Percentiles rank a stretch among this genome's conserved stretches.
These are phyloP conservation scores for Callitettix versicolor DNA, from an alignment of 1,140 invertebrate species.

Conservation along the genomic window DNA sequence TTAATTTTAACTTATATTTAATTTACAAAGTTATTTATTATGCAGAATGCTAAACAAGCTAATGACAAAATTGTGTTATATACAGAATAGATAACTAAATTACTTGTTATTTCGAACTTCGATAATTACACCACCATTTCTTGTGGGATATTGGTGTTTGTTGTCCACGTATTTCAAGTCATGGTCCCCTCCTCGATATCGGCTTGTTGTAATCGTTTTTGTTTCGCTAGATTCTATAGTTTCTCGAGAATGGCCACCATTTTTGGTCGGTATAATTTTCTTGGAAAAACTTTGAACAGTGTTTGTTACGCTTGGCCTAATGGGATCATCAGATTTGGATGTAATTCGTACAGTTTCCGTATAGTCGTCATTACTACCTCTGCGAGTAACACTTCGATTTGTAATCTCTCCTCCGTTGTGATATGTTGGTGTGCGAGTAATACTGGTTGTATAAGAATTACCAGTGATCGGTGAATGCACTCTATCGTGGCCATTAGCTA, in stretches of 20 bases:
- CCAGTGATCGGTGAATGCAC: slow-evolving; percentile 16
- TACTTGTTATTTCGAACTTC: slow-evolving; percentile 34
- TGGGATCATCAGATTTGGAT: slow-evolving; percentile 49
- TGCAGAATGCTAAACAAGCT: no score
- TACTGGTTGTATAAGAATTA: slow-evolving; percentile 20
- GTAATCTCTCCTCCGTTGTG: slow-evolving; percentile 10
- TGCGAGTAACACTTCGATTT: slow-evolving; percentile 34
- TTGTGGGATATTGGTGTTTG: slow-evolving; percentile 19
- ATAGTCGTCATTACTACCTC: slow-evolving; percentile 56
- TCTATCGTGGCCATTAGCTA: slow-evolving; percentile 18
- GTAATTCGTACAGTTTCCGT: slow-evolving; percentile 55
- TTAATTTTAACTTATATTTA: no score
- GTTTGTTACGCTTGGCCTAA: slow-evolving; percentile 49
- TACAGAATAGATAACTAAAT: slow-evolving; percentile 1
- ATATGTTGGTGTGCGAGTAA: slow-evolving; percentile 25
- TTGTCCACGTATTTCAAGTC: slow-evolving; percentile 32
- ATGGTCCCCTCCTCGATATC: slow-evolving; percentile 39
- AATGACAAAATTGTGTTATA: background rate
- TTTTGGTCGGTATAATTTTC: slow-evolving; percentile 46
- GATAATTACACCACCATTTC: slow-evolving; percentile 36
- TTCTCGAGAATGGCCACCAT: slow-evolving; percentile 45
- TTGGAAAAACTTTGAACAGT: slow-evolving; percentile 54
- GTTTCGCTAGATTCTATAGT: slow-evolving; percentile 56
- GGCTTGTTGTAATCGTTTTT: slow-evolving; percentile 52
- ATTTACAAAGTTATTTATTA: no score